Base-by-base conservation (phyloP, 2,888 invertebrate genomes). In the Blomia tropicalis region DNA sequence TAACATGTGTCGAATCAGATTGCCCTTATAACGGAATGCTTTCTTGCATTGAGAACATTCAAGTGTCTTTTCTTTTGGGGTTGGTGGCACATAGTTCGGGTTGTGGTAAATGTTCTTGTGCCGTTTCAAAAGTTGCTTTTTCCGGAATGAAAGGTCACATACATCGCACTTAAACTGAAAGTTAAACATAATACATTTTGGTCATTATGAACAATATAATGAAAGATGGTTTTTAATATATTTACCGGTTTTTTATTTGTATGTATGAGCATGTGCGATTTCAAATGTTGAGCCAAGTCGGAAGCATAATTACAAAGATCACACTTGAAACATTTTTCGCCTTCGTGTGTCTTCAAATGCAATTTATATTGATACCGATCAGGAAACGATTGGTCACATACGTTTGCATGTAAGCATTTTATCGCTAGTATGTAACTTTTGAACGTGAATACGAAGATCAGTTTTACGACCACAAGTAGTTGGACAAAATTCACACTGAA, bases 401-500 rank as follows among this genome's bases (percentile, higher is more conserved):
- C 92, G 81, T 73, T 87, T 90, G 75, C 95, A 95, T 69, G 85
- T 84, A 58, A 93, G 76, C 0, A 92, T 91, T 71, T 84, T 83
- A 70, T 91, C 91, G 1, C 89, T 85, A 0, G 89, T 91, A 74
- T 96, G 95, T 66, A 95, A 78, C 72, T 93, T 95, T 75, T 91
- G 88, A 65, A 95, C 87, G 74, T 96, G 95, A 67, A 93, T 89
- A 68, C 93, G 82, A 60, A 96, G 79, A 75, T 96, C 95, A 0
- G 93, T 93, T 78, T 93, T 93, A 32, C 95, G 82, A 0, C 93
- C 92, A 73, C 95, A 95, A 4, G 92, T 93, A 0, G 93, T 87
- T 0, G 95, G 93, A 73, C 95, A 96, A 17, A 92, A 79, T 71
- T 90, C 87, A 73, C 95, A 96, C 68, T 89, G 85, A 73, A 87